phyloP scores from a whole-genome alignment of 2,113 vertebrate species.

The Alethe diademata region DNA sequence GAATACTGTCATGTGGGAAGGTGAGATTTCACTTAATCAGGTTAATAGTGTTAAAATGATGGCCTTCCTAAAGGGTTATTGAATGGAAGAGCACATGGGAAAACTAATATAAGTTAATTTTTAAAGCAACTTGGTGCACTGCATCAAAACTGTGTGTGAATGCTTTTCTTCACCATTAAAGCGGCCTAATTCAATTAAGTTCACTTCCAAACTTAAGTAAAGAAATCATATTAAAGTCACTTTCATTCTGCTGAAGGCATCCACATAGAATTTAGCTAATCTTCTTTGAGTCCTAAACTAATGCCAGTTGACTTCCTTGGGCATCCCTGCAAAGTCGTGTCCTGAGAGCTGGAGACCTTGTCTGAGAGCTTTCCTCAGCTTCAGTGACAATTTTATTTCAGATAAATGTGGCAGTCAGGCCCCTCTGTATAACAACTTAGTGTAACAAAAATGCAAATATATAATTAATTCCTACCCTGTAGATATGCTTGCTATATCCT shows the following conservation, averaged over 20 bases:
- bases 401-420: not conserved
- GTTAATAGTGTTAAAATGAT: not conserved
- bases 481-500: not conserved
- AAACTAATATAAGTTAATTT: not conserved
- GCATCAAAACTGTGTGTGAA: not conserved
- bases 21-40: not conserved
- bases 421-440: not conserved
- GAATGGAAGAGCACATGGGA: not conserved
- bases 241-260: not conserved
- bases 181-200: not conserved
- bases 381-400: not conserved
- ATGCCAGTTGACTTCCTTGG: not conserved
- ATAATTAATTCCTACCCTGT: not conserved
- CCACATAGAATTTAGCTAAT: not conserved
- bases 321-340: not conserved
- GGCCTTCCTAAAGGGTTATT: not conserved
- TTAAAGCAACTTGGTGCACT: not conserved
- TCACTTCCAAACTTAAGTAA: not conserved
- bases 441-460: constrained; percentile 14
- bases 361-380: not conserved
- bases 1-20: not conserved
- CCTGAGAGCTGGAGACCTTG: not conserved
- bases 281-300: not conserved
- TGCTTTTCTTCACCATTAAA: not conserved
- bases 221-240: constrained; percentile 13